Percentiles rank a stretch among this genome's conserved stretches.
Evolutionary conservation across 2,797 vertebrate species (phyloP).

Genomic region (Pagetopsis macropterus): DNA sequence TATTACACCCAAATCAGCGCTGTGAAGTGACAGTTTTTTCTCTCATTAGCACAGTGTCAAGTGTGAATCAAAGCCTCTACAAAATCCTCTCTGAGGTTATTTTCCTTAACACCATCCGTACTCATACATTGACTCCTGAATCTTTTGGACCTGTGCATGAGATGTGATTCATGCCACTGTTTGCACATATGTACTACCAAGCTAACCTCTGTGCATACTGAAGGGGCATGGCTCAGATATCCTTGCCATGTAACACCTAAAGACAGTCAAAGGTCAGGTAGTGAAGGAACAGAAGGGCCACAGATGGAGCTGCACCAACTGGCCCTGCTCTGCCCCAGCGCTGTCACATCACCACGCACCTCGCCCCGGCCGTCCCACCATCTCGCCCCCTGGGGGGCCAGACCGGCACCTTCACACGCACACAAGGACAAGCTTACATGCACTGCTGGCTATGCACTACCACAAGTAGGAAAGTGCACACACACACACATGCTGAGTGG

Average conservation of each 20-base stretch:
- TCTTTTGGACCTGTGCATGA: slow-evolving; percentile 44
- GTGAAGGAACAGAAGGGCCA: slow-evolving; percentile 77
- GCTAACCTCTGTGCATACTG: slow-evolving; percentile 31
- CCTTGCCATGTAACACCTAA: slow-evolving; percentile 80
- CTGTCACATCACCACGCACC: slow-evolving; percentile 72
- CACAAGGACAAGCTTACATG: slow-evolving; percentile 34
- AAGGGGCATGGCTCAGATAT: slow-evolving; percentile 60
- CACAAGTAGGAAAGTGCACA: slow-evolving; percentile 18
- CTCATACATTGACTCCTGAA: neutral
- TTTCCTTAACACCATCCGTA: slow-evolving; percentile 27
- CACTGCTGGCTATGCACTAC: slow-evolving; percentile 15
- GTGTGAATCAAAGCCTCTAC: slow-evolving; percentile 52
- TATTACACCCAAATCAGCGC: slow-evolving; percentile 72
- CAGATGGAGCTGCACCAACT: slow-evolving; percentile 77
- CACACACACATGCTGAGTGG: slow-evolving; percentile 33
- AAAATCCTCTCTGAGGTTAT: slow-evolving; percentile 26
- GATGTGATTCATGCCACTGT: slow-evolving; percentile 41
- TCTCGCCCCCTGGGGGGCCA: slow-evolving; percentile 39
- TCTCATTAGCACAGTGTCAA: slow-evolving; percentile 67
- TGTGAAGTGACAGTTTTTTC: slow-evolving; percentile 55
- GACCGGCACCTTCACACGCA: slow-evolving; percentile 20
- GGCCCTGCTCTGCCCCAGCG: slow-evolving; percentile 61
- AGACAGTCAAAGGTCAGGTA: slow-evolving; percentile 82
- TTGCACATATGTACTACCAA: slow-evolving; percentile 28
- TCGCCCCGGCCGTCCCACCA: slow-evolving; percentile 31